phyloP scores from a whole-genome alignment of 2,888 invertebrate genomes.

The Hypselothyrea guttata region DNA sequence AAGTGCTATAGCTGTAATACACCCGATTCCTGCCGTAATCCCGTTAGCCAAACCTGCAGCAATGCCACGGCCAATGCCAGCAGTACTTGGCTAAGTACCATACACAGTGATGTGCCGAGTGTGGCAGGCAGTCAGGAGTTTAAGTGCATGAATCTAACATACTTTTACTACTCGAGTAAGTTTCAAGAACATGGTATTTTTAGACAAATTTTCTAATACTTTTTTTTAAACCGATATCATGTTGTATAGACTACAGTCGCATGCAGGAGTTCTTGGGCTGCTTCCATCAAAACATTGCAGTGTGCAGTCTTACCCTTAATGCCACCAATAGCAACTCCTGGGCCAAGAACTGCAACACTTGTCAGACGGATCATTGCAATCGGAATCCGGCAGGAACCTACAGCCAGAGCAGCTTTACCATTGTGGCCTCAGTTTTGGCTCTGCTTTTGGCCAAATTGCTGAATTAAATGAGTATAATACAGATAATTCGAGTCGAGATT shows the following conservation, averaged over 20 bases:
- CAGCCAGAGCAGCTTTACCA: constrained; percentile 21
- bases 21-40: constrained; percentile 17
- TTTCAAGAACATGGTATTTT: background rate
- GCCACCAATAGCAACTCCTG: constrained; percentile 5
- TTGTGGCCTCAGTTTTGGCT: background rate
- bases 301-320: constrained; percentile 27
- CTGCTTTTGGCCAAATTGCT: constrained; percentile 1
- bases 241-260: constrained; percentile 12
- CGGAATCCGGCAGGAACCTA: constrained; percentile 48
- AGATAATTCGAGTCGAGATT: background rate
- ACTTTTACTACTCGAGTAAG: constrained; percentile 23
- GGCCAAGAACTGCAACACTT: constrained; percentile 1
- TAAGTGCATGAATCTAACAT: constrained; percentile 36
- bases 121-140: constrained; percentile 6
- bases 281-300: constrained; percentile 7
- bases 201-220: background rate
- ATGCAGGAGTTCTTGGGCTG: constrained; percentile 33
- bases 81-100: constrained; percentile 4
- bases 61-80: constrained; percentile 40
- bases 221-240: background rate
- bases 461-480: no score
- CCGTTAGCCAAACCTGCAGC: constrained; percentile 25
- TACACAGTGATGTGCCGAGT: constrained; percentile 27
- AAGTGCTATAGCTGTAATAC: constrained; percentile 42
- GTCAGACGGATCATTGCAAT: constrained; percentile 37